Evolutionary conservation across 1,140 invertebrate species (phyloP), one percentile per base, ranked within the genome.

Genomic region (Eupristina koningsbergeri): DNA sequence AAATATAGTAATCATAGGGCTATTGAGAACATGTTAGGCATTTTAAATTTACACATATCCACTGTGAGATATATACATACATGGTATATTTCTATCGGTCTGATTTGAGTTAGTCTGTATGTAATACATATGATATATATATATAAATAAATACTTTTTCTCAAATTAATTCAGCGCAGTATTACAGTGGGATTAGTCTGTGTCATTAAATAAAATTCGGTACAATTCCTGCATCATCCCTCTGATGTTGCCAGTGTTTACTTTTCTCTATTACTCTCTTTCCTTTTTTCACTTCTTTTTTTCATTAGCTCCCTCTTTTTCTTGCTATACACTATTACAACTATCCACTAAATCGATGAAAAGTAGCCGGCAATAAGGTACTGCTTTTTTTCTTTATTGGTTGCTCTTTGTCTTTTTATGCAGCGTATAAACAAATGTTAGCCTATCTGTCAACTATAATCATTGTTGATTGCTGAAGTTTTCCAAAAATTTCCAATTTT

Each of bases 271-370:
- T 11, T 58, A 19, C 31, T 31, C 74, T 47, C 53, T n/a, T 36
- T n/a, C 39, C 64, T 71, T 22, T 71, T 45, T 39, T 26, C 22
- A 3, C 39, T 64, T 80, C 31, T 80, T 45, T 71, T 45, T 5
- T 36, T 0, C 11, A 3, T 11, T 50, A 41, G 36, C 0, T 71
- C n/a, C 67, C 17, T n/a, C 13, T 71, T 7, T 39, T 39, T 7
- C 13, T 5, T 17, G 36, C 19, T 41, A 15, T 36, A 19, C 34
- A 22, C 34, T 36, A 69, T 69, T 36, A 39, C 36, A 22, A 34
- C 64, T 69, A 19, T 26, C 26, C 26, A 29, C 47, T 61, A 74
- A 81, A 81, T 81, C 80, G 80, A 74, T 74, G 63, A 74, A 81
- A 81, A 63, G 36, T n/a, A 34, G 50, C 34, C 31, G 69, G 29